Evolutionary conservation across 2,888 invertebrate genomes (phyloP), one percentile per base, ranked within the genome.

Genomic region (Ophioninae sp.): DNA sequence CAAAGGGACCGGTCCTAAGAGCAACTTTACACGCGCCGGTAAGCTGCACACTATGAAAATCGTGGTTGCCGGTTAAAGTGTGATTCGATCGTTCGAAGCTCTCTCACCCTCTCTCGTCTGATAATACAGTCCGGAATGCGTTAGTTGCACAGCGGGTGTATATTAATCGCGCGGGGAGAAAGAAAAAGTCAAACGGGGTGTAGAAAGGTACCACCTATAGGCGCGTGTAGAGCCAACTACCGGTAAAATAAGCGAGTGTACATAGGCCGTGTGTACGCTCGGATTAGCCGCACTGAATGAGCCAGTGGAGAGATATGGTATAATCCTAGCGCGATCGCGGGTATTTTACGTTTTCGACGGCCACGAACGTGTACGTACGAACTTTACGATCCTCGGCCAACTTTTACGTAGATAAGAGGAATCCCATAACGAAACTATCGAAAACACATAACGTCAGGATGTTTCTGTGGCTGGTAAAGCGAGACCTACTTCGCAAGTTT

Each of bases 1-100:
- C 73, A 57, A 65, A 59, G n/a, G 64, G 83, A 77, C 80, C 77
- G 79, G 75, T 81, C 78, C 57, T 10, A 70, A 84, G 75, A 78
- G 75, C 78, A 79, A 75, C 70, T 67, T 79, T 56, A 56, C 44
- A 64, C 13, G 61, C 30, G 23, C 39, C 21, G 20, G 41, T 64
- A 37, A 64, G 50, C 72, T 72, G 39, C 13, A 57, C 21, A 23
- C 39, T 20, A 6, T 44, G 13, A 37, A 30, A 30, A 75, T 30
- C 67, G 67, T 21, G 8, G 17, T 21, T 37, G 21, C 68, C n/a
- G 20, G 57, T 8, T 56, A 10, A 39, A 50, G 70, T 59, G 57
- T 57, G 59, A 79, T 64, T 57, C 59, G 70, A 62, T 62, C 50
- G 59, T 59, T 39, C 70, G 37, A 70, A 65, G 8, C 50, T 59